phyloP scores from a whole-genome alignment of 2,113 vertebrate species.

The Xiphophorus maculatus region DNA sequence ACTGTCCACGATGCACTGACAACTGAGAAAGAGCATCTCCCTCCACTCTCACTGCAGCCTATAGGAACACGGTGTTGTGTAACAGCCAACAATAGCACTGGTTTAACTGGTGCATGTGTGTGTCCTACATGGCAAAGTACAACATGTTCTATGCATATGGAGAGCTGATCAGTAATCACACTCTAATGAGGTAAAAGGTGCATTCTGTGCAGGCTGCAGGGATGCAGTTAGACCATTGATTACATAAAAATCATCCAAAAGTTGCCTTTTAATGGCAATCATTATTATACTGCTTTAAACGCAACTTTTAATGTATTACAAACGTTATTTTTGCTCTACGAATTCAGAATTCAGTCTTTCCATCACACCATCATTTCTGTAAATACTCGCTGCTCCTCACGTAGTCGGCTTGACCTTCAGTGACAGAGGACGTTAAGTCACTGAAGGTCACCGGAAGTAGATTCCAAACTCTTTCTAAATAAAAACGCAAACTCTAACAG shows the following conservation, averaged over 20 bases:
- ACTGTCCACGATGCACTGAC: neutral
- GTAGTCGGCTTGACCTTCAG: slow-evolving; percentile 42
- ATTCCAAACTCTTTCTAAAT: neutral
- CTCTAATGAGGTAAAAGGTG: neutral
- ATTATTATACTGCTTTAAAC: neutral
- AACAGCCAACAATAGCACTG: slow-evolving; percentile 17
- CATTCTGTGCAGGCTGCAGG: neutral
- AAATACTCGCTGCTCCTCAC: slow-evolving; percentile 53
- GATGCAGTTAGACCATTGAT: fast-evolving
- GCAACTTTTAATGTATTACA: neutral
- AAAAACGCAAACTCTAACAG: fast-evolving
- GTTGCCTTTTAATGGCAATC: neutral
- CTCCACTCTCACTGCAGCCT: neutral
- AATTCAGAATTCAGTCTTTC: neutral
- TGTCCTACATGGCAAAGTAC: neutral
- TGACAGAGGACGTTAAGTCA: neutral
- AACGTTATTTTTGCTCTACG: fast-evolving
- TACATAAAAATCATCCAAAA: neutral
- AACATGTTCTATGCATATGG: neutral
- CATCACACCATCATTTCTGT: neutral
- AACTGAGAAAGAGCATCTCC: neutral
- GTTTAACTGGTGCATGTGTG: neutral
- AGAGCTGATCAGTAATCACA: neutral
- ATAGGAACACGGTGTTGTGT: slow-evolving; percentile 20
- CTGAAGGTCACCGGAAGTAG: neutral